Evolutionary conservation across 2,888 invertebrate genomes (phyloP).

Genomic region (Callinectes sapidus): DNA sequence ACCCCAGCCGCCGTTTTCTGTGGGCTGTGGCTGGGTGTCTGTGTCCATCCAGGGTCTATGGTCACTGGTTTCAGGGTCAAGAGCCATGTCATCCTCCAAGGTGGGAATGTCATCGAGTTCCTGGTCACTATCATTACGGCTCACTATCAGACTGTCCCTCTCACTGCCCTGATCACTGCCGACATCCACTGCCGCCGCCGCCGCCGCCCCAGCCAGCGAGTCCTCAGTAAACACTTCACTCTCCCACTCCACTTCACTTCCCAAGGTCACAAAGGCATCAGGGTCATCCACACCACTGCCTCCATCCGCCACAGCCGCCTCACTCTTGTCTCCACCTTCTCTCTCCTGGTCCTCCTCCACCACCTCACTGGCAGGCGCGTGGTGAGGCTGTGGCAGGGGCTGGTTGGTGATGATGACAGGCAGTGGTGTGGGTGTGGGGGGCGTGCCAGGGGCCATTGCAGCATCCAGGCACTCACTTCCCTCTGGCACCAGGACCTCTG

Average conservation of each 20-base stretch:
- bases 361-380: not conserved
- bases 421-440: not conserved
- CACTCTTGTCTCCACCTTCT: not conserved
- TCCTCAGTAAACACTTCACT: not conserved
- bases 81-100: not conserved
- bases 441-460: not conserved
- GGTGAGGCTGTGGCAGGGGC: not conserved
- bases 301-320: not conserved
- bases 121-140: conserved; percentile 27
- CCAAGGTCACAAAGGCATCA: not conserved
- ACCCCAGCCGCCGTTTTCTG: not conserved
- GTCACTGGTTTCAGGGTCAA: conserved; percentile 20
- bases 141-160: conserved; percentile 27
- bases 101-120: conserved; percentile 7
- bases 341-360: not conserved
- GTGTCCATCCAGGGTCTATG: not conserved
- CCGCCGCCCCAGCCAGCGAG: not conserved
- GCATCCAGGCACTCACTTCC: not conserved
- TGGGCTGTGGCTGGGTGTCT: not conserved
- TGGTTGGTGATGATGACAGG: not conserved
- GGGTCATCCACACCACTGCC: not conserved
- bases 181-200: not conserved
- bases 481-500: not conserved
- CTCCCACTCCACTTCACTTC: not conserved
- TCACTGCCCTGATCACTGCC: conserved; percentile 28